Percentiles rank a stretch among this genome's conserved stretches.
Evolutionary conservation across 2,797 vertebrate genomes (phyloP).

Genomic region (Schizothorax lantsangensis): DNA sequence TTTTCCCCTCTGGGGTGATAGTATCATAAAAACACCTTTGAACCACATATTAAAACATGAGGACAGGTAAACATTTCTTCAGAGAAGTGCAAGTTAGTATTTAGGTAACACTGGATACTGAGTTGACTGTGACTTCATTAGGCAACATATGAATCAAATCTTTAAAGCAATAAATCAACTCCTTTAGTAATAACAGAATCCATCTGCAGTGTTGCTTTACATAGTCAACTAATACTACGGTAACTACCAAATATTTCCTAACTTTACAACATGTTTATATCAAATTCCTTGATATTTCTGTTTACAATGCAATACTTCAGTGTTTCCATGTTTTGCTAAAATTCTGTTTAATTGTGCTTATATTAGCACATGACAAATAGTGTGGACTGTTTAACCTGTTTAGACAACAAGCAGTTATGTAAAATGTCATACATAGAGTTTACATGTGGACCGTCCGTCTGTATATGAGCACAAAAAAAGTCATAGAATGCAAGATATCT

Average conservation of each 20-base stretch:
- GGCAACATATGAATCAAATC: neutral
- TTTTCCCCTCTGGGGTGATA: neutral
- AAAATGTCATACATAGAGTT: neutral
- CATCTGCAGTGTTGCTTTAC: neutral
- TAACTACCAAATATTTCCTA: neutral
- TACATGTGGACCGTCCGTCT: neutral
- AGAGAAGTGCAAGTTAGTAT: neutral
- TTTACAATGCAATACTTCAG: neutral
- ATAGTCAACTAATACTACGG: neutral
- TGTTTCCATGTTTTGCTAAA: neutral
- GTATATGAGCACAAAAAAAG: neutral
- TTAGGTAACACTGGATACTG: neutral
- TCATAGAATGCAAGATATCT: neutral
- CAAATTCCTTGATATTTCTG: neutral
- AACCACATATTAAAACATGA: constrained; percentile 14
- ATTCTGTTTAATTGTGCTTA: neutral
- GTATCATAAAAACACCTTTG: neutral
- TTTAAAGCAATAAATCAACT: neutral
- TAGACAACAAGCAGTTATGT: neutral
- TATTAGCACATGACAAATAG: neutral
- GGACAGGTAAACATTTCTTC: neutral
- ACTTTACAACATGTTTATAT: neutral
- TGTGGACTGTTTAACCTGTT: neutral
- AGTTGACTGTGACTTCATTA: neutral
- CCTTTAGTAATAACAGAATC: neutral